Evolutionary conservation across 2,113 vertebrate genomes (phyloP).

Genomic region (Otocyon megalotis): DNA sequence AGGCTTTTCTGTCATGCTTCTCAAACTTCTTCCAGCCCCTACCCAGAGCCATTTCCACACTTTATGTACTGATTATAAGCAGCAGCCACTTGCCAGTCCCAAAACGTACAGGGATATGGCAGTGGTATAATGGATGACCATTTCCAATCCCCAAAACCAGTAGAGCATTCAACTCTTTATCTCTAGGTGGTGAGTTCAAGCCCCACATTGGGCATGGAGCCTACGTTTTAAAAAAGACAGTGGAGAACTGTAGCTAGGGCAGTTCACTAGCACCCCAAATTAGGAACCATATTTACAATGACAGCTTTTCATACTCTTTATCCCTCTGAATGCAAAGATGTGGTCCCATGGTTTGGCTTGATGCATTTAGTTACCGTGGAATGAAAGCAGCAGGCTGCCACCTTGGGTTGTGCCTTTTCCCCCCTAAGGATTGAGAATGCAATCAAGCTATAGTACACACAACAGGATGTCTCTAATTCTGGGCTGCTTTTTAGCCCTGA

Average conservation of each 20-base stretch:
- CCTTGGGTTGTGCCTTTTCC: not conserved
- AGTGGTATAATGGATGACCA: not conserved
- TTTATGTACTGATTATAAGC: constrained; percentile 4
- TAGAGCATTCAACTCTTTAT: not conserved
- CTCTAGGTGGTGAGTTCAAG: not conserved
- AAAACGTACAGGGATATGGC: not conserved
- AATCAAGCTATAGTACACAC: not conserved
- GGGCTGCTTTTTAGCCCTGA: not conserved
- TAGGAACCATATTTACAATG: not conserved
- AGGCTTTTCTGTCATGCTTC: not conserved
- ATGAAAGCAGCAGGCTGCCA: constrained; percentile 1
- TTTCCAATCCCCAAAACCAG: constrained; percentile 20
- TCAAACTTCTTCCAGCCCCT: not conserved
- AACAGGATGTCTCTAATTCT: not conserved
- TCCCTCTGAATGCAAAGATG: not conserved
- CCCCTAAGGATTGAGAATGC: not conserved
- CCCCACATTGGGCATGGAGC: not conserved
- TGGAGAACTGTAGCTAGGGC: not conserved
- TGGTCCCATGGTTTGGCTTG: not conserved
- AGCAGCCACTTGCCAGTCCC: not conserved
- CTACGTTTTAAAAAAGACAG: not conserved
- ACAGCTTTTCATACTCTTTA: not conserved
- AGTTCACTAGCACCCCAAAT: not conserved
- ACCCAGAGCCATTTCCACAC: not conserved
- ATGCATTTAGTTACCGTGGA: not conserved